These are phyloP conservation scores for Caenorhabditis afra DNA, from an alignment of 2,888 invertebrate genomes.

Conservation along the genomic window DNA sequence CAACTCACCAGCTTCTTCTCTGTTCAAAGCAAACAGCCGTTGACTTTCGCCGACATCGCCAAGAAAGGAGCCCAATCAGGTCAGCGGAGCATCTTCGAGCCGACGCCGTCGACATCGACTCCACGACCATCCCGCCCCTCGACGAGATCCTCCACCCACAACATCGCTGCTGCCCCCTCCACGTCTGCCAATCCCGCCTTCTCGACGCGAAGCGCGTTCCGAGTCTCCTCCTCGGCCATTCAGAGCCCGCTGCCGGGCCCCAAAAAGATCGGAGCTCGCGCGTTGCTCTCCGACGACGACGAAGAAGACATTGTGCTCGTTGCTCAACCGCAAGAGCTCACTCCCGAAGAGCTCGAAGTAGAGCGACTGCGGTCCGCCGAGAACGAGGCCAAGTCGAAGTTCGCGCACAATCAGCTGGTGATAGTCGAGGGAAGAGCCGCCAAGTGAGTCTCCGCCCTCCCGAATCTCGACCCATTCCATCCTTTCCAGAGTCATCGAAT, in stretches of 20 bases:
- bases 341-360: constrained; percentile 4
- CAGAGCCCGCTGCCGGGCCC: constrained; percentile 21
- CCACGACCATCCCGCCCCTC: constrained; percentile 5
- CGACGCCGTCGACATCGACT: background rate
- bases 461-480: background rate
- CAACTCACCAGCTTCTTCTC: constrained; percentile 26
- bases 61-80: too few species aligned
- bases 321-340: background rate
- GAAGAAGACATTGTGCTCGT: constrained; percentile 32
- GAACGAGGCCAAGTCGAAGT: constrained; percentile 54
- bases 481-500: constrained; percentile 48
- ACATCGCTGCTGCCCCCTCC: background rate
- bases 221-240: constrained; percentile 20
- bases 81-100: background rate
- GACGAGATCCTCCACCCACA: background rate
- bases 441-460: constrained; percentile 33
- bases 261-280: constrained; percentile 4
- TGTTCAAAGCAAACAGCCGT: background rate
- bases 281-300: constrained; percentile 17
- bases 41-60: constrained; percentile 21
- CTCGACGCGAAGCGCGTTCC: background rate
- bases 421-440: constrained; percentile 63
- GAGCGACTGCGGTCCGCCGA: constrained; percentile 35
- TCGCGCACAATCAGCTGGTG: constrained; percentile 63
- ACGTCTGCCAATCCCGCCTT: background rate